Conservation (phyloP, 2,113 vertebrate genomes). For the Urocynchramus pylzowi region DNA sequence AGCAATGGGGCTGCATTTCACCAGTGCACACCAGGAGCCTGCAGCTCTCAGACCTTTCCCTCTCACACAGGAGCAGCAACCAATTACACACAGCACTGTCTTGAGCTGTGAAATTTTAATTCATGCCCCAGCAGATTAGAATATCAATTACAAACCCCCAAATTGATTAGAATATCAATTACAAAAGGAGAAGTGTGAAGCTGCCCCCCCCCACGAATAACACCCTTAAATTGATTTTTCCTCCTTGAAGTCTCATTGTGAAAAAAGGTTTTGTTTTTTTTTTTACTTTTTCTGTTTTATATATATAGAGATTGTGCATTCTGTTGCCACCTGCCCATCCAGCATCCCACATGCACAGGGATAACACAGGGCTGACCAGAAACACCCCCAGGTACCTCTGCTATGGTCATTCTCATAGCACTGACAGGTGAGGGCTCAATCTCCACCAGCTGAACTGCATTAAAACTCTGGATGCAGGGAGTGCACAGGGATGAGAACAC, state of each 20-base stretch:
- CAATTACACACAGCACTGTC: background rate
- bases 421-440: slow-evolving; percentile 97
- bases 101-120: background rate
- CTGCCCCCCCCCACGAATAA: background rate
- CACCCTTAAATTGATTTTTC: background rate
- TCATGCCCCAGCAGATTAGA: background rate
- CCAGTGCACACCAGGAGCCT: background rate
- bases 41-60: background rate
- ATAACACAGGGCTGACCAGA: background rate
- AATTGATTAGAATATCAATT: background rate
- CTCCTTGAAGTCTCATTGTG: background rate
- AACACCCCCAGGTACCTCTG: slow-evolving; percentile 83
- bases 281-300: background rate
- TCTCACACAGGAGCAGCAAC: background rate
- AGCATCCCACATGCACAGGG: slow-evolving; percentile 7
- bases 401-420: slow-evolving; percentile 99
- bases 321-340: background rate
- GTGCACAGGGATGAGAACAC: slow-evolving; percentile 68
- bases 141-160: background rate
- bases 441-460: slow-evolving; percentile 95
- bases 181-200: background rate
- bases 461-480: slow-evolving; percentile 85
- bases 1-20: background rate
- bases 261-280: background rate
- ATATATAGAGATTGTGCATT: background rate